Conservation (phyloP, 2,113 vertebrate species). For the Dolichallabes microphthalmus region DNA sequence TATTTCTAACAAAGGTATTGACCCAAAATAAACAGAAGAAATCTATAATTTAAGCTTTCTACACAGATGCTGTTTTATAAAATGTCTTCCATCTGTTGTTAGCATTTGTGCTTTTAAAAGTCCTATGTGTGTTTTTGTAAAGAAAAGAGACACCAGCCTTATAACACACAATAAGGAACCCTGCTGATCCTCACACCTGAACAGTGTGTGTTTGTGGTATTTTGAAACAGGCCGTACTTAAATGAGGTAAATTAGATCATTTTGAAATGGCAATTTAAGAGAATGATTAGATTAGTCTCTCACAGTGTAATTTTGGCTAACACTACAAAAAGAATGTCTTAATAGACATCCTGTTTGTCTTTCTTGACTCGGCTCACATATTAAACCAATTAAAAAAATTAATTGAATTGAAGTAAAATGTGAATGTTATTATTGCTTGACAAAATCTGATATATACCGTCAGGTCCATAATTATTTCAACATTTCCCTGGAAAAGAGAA, state of each 20-base stretch:
- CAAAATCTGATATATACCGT: not conserved
- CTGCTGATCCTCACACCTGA: slow-evolving; percentile 29
- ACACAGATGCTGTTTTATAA: slow-evolving; percentile 19
- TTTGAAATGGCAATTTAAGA: not conserved
- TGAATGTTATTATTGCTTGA: not conserved
- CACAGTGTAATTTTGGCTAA: not conserved
- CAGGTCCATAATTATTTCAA: not conserved
- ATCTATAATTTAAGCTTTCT: not conserved
- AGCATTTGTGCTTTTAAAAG: slow-evolving; percentile 18
- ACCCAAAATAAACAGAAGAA: slow-evolving; percentile 7
- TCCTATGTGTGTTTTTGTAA: slow-evolving; percentile 6
- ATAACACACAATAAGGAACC: slow-evolving; percentile 16
- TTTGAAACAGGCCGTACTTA: not conserved
- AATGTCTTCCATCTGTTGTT: slow-evolving; percentile 39
- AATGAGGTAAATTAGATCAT: not conserved
- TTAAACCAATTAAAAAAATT: not conserved
- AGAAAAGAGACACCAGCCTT: not conserved
- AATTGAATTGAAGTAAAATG: not conserved
- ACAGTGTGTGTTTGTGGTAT: slow-evolving; percentile 7
- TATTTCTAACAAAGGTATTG: not conserved
- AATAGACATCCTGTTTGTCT: not conserved
- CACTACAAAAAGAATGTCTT: not conserved
- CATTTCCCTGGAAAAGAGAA: not conserved
- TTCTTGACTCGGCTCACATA: not conserved
- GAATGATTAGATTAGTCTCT: not conserved